Percentiles rank a stretch among this genome's conserved stretches.
Evolutionary conservation across 2,797 vertebrate genomes (phyloP).

Genomic region (Odontamblyopus rebecca): DNA sequence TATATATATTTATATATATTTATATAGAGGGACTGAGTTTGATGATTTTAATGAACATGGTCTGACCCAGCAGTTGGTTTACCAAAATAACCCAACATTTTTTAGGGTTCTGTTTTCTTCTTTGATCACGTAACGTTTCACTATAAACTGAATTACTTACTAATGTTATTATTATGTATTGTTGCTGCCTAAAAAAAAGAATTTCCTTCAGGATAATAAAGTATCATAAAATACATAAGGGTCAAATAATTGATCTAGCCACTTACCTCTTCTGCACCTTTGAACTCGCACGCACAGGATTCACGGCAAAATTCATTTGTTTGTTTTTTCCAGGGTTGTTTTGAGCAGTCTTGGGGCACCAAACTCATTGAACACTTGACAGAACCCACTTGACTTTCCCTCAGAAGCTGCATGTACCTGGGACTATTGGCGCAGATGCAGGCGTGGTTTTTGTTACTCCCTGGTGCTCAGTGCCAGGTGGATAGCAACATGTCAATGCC

Average conservation of each 20-base stretch:
- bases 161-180: too few relatives aligned
- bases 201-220: too few relatives aligned
- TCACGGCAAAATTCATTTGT: slow-evolving; percentile 60
- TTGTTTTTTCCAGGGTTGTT: slow-evolving; percentile 48
- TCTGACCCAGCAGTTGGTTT: too few relatives aligned
- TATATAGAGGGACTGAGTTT: not conserved
- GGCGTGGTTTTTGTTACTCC: slow-evolving; percentile 39
- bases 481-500: slow-evolving; percentile 17
- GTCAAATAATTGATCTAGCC: not conserved
- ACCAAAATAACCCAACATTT: too few relatives aligned
- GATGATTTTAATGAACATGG: too few relatives aligned
- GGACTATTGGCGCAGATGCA: slow-evolving; percentile 45
- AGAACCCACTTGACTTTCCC: slow-evolving; percentile 21
- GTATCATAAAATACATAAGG: too few relatives aligned
- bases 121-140: too few relatives aligned
- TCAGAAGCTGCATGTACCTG: slow-evolving; percentile 30
- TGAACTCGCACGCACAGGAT: slow-evolving; percentile 49
- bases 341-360: slow-evolving; percentile 29
- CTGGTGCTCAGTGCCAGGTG: slow-evolving; percentile 43
- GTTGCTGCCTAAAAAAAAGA: too few relatives aligned
- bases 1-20: too few relatives aligned
- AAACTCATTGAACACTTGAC: slow-evolving; percentile 33
- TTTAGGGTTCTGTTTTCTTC: too few relatives aligned
- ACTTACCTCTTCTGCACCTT: slow-evolving; percentile 16
- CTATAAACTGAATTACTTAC: too few relatives aligned